Conservation (phyloP, 2,113 vertebrate genomes). For the Willisornis vidua region DNA sequence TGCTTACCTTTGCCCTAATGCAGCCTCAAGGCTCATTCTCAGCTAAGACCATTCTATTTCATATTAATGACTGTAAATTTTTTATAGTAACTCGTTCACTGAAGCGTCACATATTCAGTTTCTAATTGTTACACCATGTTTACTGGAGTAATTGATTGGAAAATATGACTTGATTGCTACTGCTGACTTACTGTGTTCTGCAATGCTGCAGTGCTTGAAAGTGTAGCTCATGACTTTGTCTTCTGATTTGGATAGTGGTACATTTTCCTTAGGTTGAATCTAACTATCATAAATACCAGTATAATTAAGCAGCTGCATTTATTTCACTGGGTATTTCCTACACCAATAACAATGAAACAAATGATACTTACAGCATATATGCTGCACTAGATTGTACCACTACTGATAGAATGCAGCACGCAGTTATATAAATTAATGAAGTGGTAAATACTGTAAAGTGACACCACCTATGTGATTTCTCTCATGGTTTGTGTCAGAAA, state of each 20-base stretch:
- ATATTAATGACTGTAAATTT: neutral
- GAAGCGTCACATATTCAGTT: neutral
- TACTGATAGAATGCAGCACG: neutral
- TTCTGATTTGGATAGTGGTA: neutral
- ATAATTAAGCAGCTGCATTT: neutral
- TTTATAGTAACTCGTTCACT: neutral
- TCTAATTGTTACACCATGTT: neutral
- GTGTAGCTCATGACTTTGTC: neutral
- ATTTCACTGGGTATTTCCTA: neutral
- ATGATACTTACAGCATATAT: neutral
- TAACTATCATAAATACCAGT: neutral
- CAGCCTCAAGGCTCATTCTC: neutral
- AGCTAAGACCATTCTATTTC: neutral
- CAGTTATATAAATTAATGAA: neutral
- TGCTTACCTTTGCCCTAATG: neutral
- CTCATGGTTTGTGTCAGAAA: neutral
- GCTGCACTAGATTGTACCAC: neutral
- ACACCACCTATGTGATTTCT: neutral
- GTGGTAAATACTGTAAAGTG: neutral
- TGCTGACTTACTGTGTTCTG: neutral
- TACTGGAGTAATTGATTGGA: constrained; percentile 32
- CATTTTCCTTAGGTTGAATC: neutral
- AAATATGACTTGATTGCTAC: constrained; percentile 27
- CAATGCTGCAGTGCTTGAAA: neutral
- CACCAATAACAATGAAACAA: neutral